Conservation (phyloP, 2,888 invertebrate genomes). For the Phortica okadai region DNA sequence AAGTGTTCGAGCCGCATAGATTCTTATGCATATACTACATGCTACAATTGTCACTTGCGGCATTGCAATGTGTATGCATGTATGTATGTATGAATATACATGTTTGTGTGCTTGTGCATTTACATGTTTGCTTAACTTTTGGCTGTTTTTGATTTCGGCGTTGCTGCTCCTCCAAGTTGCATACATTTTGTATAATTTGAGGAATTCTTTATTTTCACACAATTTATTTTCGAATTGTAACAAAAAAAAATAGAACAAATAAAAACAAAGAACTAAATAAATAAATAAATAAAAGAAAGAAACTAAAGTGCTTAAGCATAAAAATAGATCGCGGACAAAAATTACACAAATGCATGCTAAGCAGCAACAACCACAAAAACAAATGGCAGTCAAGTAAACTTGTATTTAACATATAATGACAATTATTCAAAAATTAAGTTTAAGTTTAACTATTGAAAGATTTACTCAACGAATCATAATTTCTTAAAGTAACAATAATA, state of each 20-base stretch:
- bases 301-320: slow-evolving; percentile 55
- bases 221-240: slow-evolving; percentile 49
- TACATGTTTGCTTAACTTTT: slow-evolving; percentile 18
- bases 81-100: not conserved
- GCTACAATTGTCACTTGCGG: slow-evolving; percentile 41
- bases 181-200: slow-evolving; percentile 52
- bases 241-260: not conserved
- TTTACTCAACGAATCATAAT: no score
- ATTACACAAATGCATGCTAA: slow-evolving; percentile 57
- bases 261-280: not conserved
- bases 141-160: not conserved
- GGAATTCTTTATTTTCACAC: slow-evolving; percentile 52
- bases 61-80: not conserved
- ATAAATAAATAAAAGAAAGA: not conserved
- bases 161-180: slow-evolving; percentile 60
- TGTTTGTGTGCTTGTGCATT: not conserved
- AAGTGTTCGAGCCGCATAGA: not conserved
- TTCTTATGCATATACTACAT: slow-evolving; percentile 27
- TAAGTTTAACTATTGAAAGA: not conserved
- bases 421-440: slow-evolving; percentile 4
- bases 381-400: slow-evolving; percentile 34
- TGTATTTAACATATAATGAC: not conserved
- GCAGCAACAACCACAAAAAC: slow-evolving; percentile 8
- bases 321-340: slow-evolving; percentile 76
- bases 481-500: not conserved